Base-by-base conservation (phyloP, 2,113 vertebrate genomes). In the Muntiacus reevesi region DNA sequence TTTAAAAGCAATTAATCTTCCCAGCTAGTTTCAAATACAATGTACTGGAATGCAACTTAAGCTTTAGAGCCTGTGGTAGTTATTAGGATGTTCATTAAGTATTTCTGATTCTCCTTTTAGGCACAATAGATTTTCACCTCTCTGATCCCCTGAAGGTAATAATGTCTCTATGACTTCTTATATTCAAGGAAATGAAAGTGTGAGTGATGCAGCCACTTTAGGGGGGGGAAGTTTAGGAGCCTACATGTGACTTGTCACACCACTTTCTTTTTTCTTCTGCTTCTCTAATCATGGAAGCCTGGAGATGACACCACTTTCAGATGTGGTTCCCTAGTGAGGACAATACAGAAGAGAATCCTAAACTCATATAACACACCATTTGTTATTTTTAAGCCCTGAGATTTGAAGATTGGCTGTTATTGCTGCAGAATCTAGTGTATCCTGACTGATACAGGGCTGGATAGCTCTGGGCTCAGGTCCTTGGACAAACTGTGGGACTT, bases 1-100 rank as follows among this genome's bases (percentile, higher is more conserved):
- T 91, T 95, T 30, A 33, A 95, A 97, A 85, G 93, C 25, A 94
- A 91, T 97, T 97, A 91, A 97, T 94, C 96, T 94, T 91, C 52
- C 60, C 55, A 17, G 15, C n/a, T 36, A 50, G 67, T 50, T 82
- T 27, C 28, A 45, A 47, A 15, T 47, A 33, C 14, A 86, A 9
- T 15, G 10, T 40, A 62, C n/a, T 93, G 36, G 52, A 60, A 64
- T 84, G 93, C 50, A 91, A 50, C 33, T 16, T 55, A 15, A 36
- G 50, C 62, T 89, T 87, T 91, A 60, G 55, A 67, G 45, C 60
- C 14, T 43, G 55, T 71, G 45, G 14, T 36, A 50, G 43, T 52
- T 57, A 54, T 78, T 45, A 50, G 47, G 28, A 47, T 96, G 10
- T 47, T 93, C 67, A 62, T 85, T 71, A 91, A 94, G 83, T 76